Evolutionary conservation across 2,797 vertebrate species (phyloP), one percentile per base, ranked within the genome.

Genomic region (Nasua narica): DNA sequence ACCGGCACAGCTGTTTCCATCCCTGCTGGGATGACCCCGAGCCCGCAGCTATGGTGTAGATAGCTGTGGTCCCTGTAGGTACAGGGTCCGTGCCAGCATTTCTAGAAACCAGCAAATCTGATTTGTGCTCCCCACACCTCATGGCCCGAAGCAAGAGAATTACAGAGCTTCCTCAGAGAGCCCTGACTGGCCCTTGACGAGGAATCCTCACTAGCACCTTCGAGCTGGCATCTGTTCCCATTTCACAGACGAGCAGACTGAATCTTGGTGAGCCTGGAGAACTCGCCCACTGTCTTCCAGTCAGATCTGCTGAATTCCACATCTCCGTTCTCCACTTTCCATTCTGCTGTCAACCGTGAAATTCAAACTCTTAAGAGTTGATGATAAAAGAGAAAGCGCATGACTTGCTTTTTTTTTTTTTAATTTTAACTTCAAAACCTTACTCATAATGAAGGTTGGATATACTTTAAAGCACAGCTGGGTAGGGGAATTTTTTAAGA

Each of bases 341-440:
- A 37, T 32, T 65, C 94, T 74, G 46, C 32, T 4, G n/a, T 65
- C 2, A 1, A 35, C 62, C 23, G 10, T 4, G 50, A 84, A 43
- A 60, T 48, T 19, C 62, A 83, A 46, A 72, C 48, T 60, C 60
- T 83, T 37, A 12, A 32, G 56, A 40, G 60, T 43, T 89, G 16
- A 65, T 93, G 79, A 48, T 70, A 48, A 91, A 50, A 79, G 48
- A 72, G 58, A 74, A 81, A 93, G n/a, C 58, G 23, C 48, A 23
- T 54, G 56, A 58, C 56, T 56, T 37, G 18, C 32, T 43, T 48
- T 40, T 81, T 58, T 76, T 19, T 43, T 48, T 52, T 56, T 35
- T 54, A 37, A 70, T 74, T 65, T 69, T 23, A 29, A 82, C 46
- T 74, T 90, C 78, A 72, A 56, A 90, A 87, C 43, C 60, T 19